Base-by-base conservation (phyloP, 1,140 invertebrate species). In the Drosophila arawakana region DNA sequence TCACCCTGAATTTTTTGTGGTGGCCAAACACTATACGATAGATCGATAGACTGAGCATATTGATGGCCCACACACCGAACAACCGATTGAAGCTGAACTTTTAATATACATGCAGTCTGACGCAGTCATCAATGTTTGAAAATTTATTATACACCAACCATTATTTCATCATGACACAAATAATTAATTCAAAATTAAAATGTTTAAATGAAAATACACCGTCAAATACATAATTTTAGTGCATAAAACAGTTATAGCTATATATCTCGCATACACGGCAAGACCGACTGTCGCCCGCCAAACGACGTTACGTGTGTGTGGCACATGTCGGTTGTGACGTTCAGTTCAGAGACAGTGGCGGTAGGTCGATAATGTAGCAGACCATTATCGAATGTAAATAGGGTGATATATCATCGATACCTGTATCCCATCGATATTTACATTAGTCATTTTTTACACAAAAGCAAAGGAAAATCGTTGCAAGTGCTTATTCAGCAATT, bases 371-470 rank as follows among this genome's bases (percentile, higher is more conserved):
- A 21, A 2, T 1, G 7, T 3, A 13, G 0, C 6, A 13, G 46
- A 7, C 18, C 7, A 0, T 9, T 13, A 55, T 71, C 50, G 68
- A 57, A 4, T 30, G 18, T 8, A 3, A 10, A 39, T 39, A 10
- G 7, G 10, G 15, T 55, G 3, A 25, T 5, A 0, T 15, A 7
- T 10, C 11, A 46, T 63, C 60, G 59, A 71, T 63, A 49, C 41
- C 8, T 35, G 7, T 3, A 4, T 13, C 37, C 37, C 54, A 73
- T 66, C 69, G 69, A 72, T 72, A 72, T 65, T 6, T 54, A 44
- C 65, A 86, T 86, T 86, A 86, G 83, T 86, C 83, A 86, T 67
- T 88, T 80, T 88, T 86, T 80, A 77, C 75, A 77, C 74, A 80
- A 73, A 79, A 80, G 73, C 68, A 59, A 65, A 70, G 66, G 52